Evolutionary conservation across 2,113 vertebrate species (phyloP).

Genomic region (Numida meleagris): DNA sequence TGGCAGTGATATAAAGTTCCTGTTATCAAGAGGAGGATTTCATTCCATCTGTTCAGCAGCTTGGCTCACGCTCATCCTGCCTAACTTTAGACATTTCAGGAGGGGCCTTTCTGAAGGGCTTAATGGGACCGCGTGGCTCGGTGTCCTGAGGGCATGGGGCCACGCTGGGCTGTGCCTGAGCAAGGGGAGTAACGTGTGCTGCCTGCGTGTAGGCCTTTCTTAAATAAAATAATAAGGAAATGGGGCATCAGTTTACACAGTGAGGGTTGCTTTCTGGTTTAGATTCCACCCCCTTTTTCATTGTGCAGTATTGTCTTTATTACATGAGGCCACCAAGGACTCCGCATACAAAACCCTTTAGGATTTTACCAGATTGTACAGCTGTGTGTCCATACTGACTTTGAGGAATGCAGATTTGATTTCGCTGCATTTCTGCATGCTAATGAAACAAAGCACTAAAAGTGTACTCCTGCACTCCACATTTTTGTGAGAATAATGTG

Average conservation of each 20-base stretch:
- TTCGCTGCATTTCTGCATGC: background rate
- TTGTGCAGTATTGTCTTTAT: background rate
- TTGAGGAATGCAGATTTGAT: background rate
- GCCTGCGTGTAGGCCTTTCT: background rate
- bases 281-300: background rate
- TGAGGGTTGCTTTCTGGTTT: background rate
- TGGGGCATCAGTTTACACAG: background rate
- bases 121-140: background rate
- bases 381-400: background rate
- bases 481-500: background rate
- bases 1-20: constrained; percentile 65
- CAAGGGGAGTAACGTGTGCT: fast-evolving
- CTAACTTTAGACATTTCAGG: constrained; percentile 65
- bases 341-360: background rate
- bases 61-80: constrained; percentile 62
- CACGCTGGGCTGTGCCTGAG: background rate
- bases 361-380: background rate
- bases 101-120: constrained; percentile 42
- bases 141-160: background rate
- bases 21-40: constrained; percentile 72
- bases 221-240: background rate
- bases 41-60: constrained; percentile 69
- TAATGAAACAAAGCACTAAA: background rate
- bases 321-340: background rate
- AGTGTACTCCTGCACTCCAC: background rate